phyloP scores from a whole-genome alignment of 2,113 vertebrate genomes.

The Urocolius indicus region DNA sequence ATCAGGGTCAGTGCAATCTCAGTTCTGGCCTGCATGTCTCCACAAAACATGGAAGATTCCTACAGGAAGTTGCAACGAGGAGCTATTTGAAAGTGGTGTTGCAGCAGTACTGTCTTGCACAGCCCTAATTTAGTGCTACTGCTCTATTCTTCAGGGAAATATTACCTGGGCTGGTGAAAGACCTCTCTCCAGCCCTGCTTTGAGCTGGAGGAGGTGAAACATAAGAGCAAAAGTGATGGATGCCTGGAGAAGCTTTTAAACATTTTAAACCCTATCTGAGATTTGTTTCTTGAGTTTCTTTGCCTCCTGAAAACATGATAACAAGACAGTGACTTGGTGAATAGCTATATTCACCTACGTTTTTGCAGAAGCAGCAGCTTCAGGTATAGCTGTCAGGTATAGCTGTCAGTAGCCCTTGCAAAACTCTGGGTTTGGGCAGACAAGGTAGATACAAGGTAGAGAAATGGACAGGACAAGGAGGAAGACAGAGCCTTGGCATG shows the following conservation, averaged over 20 bases:
- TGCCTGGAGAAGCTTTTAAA: neutral
- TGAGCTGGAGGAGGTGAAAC: neutral
- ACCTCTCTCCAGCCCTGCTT: neutral
- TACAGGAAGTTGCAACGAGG: neutral
- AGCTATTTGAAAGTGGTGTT: neutral
- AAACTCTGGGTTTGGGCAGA: neutral
- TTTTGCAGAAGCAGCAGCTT: neutral
- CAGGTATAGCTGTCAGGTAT: too few species aligned
- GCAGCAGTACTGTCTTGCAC: neutral
- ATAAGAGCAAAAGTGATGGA: fast-evolving
- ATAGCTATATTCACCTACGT: neutral
- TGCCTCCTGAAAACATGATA: neutral
- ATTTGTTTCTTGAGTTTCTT: neutral
- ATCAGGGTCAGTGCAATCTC: neutral
- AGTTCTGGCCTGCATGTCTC: neutral
- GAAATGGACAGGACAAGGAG: neutral
- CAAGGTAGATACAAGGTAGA: neutral
- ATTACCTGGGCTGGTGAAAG: neutral
- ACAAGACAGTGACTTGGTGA: neutral
- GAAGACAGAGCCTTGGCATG: neutral
- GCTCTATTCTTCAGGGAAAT: neutral
- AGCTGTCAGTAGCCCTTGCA: neutral
- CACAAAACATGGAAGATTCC: neutral
- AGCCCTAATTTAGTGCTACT: neutral
- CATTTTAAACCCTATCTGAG: neutral